A percentile compares a stretch with the other conserved stretches of the same genome.
Evolutionary conservation across 64 coral and sea anemone genomes (phyloP).

Genomic region (Montipora cactus): DNA sequence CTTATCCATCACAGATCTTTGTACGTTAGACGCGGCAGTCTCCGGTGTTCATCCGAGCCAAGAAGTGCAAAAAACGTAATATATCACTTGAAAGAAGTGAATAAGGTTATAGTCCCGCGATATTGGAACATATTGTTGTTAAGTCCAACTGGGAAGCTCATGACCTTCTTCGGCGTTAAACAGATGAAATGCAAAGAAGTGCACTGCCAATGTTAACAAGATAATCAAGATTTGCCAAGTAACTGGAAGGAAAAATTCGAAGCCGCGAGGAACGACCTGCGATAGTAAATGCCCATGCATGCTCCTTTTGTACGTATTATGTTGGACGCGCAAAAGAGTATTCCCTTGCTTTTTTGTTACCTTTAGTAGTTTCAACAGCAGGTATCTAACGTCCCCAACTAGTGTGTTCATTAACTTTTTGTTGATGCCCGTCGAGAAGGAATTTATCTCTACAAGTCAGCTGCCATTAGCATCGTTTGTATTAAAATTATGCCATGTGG

Average conservation of each 20-base stretch:
- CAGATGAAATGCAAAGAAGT: not conserved
- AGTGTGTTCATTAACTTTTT: not conserved
- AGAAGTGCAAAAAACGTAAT: not conserved
- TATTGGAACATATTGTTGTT: not conserved
- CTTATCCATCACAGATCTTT: too few species aligned
- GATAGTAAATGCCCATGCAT: slow-evolving; percentile 31
- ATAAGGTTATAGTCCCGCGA: not conserved
- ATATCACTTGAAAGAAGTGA: not conserved
- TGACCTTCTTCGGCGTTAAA: not conserved
- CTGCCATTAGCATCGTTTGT: slow-evolving; percentile 13
- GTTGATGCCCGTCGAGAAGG: not conserved
- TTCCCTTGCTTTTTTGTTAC: not conserved
- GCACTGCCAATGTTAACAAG: not conserved
- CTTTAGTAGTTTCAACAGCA: not conserved
- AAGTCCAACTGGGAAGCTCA: slow-evolving; percentile 11
- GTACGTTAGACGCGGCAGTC: too few species aligned
- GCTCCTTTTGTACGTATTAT: slow-evolving; percentile 10
- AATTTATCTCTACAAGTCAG: not conserved
- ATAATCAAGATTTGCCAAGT: not conserved
- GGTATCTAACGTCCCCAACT: not conserved
- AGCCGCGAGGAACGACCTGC: not conserved
- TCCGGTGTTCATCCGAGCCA: not conserved
- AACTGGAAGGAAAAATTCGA: not conserved
- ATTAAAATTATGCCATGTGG: slow-evolving; percentile 51
- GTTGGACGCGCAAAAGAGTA: not conserved